phyloP scores from a whole-genome alignment of 2,113 vertebrate genomes.

The Kryptolebias marmoratus region DNA sequence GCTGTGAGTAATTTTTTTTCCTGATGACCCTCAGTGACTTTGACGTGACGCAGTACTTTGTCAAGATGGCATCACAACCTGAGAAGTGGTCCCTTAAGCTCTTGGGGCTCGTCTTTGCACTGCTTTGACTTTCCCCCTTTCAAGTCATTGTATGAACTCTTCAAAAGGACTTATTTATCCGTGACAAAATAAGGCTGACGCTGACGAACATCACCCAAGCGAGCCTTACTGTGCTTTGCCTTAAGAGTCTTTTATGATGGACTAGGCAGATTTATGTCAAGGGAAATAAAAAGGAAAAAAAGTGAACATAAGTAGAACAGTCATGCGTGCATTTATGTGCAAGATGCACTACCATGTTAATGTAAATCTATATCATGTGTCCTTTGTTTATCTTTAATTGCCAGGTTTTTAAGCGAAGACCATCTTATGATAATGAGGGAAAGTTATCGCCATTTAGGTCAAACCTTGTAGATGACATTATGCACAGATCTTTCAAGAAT shows the following conservation, averaged over 20 bases:
- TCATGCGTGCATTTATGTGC: too few relatives aligned
- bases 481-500: too few relatives aligned
- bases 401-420: too few relatives aligned
- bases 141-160: slow-evolving; percentile 8
- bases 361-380: too few relatives aligned
- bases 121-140: slow-evolving; percentile 11
- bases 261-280: too few relatives aligned
- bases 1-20: slow-evolving; percentile 24
- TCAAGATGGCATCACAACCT: slow-evolving; percentile 45
- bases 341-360: too few relatives aligned
- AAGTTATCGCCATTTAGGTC: too few relatives aligned
- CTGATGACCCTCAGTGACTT: slow-evolving; percentile 41
- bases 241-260: background rate
- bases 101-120: slow-evolving; percentile 19
- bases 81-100: slow-evolving; percentile 39
- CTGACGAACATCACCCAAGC: slow-evolving; percentile 2
- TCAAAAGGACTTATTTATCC: slow-evolving; percentile 14
- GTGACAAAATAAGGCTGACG: slow-evolving; percentile 26
- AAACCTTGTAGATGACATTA: too few relatives aligned
- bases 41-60: slow-evolving; percentile 27
- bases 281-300: too few relatives aligned
- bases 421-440: too few relatives aligned
- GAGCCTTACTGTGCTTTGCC: background rate
- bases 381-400: too few relatives aligned
- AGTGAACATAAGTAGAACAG: too few relatives aligned